Percentiles rank a stretch among this genome's conserved stretches.
These are phyloP conservation scores for Siniperca scherzeri DNA, from an alignment of 2,797 vertebrate genomes.

Conservation along the genomic window DNA sequence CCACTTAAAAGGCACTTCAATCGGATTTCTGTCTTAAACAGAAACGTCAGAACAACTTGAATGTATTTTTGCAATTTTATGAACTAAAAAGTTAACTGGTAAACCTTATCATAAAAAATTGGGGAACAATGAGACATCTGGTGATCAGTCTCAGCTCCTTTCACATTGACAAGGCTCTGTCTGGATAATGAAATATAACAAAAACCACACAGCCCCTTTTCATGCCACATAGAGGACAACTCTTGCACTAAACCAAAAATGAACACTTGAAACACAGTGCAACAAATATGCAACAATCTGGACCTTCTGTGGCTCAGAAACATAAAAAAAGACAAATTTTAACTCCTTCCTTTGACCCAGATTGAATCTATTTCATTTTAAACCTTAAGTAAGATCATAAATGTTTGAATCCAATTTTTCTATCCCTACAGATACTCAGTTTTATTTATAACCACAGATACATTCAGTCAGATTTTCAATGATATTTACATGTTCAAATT, in stretches of 20 bases:
- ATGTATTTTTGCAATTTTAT: not conserved
- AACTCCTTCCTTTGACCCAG: not conserved
- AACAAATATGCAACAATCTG: not conserved
- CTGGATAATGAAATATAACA: not conserved
- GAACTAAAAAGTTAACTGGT: not conserved
- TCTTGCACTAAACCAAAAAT: not conserved
- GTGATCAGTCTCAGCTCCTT: not conserved
- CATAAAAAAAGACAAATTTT: not conserved
- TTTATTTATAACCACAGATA: not conserved
- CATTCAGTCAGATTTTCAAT: not conserved
- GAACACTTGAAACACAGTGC: not conserved
- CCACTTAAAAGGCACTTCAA: constrained; percentile 60
- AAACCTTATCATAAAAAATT: not conserved
- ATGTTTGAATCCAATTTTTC: not conserved
- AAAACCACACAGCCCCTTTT: not conserved
- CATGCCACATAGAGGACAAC: not conserved
- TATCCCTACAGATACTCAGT: not conserved
- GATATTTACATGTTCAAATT: constrained; percentile 9
- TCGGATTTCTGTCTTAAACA: constrained; percentile 16
- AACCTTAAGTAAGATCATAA: not conserved
- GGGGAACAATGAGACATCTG: not conserved
- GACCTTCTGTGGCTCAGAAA: not conserved
- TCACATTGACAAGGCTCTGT: constrained; percentile 4
- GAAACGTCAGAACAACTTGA: not conserved
- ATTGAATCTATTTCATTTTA: not conserved